These are phyloP conservation scores for Himalopsyche japonica DNA, from an alignment of 2,888 invertebrate species.

Conservation along the genomic window DNA sequence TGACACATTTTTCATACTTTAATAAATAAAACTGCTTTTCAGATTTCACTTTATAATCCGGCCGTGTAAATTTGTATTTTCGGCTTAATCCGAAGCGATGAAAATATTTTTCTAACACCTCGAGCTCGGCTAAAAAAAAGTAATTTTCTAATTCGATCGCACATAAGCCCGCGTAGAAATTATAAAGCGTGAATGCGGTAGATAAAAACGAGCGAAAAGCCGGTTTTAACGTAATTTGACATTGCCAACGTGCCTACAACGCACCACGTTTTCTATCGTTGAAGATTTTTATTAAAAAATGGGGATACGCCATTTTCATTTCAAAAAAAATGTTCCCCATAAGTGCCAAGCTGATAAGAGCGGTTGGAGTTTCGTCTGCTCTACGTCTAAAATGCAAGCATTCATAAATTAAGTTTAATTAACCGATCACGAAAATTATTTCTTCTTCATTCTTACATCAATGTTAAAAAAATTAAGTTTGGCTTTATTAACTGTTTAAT, in stretches of 20 bases:
- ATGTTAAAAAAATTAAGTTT: too few species aligned
- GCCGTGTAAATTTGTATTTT: not conserved
- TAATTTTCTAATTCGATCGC: not conserved
- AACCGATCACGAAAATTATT: too few species aligned
- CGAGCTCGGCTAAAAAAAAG: not conserved
- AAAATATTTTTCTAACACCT: not conserved
- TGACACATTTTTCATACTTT: too few species aligned
- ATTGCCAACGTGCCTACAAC: constrained; percentile 11
- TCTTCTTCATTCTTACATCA: too few species aligned
- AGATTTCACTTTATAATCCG: not conserved
- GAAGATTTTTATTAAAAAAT: not conserved
- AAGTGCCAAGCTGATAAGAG: too few species aligned
- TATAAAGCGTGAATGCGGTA: constrained; percentile 1
- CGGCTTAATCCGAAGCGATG: not conserved
- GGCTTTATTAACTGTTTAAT: too few species aligned
- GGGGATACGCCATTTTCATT: not conserved
- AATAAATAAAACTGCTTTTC: too few species aligned
- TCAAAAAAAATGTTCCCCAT: too few species aligned
- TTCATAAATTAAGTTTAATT: too few species aligned
- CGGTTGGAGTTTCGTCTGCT: too few species aligned
- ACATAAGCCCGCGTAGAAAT: not conserved
- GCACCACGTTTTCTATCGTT: not conserved
- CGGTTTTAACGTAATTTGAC: constrained; percentile 32
- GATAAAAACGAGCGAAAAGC: constrained; percentile 13
- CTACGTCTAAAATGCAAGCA: too few species aligned